These are phyloP conservation scores for Phoxinus dragarum DNA, from an alignment of 2,797 vertebrate species.

Conservation along the genomic window DNA sequence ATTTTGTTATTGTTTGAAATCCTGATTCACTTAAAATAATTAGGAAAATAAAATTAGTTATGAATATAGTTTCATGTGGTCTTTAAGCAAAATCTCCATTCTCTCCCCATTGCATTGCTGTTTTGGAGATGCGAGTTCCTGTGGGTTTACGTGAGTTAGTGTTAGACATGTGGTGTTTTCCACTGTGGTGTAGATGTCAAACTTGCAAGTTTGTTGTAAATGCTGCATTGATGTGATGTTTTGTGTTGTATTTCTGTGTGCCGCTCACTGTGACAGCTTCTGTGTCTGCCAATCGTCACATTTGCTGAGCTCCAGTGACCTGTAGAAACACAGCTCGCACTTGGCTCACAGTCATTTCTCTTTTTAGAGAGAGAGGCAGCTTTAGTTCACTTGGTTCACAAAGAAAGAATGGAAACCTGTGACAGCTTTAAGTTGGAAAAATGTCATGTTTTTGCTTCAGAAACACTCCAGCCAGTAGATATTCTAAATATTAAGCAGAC, in stretches of 20 bases:
- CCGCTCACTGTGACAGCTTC: conserved; percentile 1
- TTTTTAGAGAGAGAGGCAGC: background rate
- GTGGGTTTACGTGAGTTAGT: background rate
- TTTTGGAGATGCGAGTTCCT: background rate
- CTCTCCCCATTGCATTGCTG: background rate
- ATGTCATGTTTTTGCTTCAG: background rate
- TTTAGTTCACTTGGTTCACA: background rate
- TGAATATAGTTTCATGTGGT: background rate
- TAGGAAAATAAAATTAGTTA: background rate
- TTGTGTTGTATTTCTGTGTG: conserved; percentile 29
- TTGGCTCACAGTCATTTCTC: conserved; percentile 21
- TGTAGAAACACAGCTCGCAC: background rate
- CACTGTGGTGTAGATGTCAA: conserved; percentile 16
- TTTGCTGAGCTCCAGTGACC: conserved; percentile 43
- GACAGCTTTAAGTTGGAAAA: background rate
- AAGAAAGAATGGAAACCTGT: background rate
- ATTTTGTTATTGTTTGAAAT: background rate
- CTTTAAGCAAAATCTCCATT: background rate
- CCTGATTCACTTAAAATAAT: background rate
- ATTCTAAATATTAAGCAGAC: background rate
- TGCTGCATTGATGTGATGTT: background rate
- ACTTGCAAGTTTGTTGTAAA: background rate
- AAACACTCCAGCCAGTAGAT: background rate
- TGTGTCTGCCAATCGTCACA: conserved; percentile 23
- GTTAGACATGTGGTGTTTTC: background rate